Percentiles rank a stretch among this genome's conserved stretches.
Conservation (phyloP, 92 coral and sea anemone species). For the Pocillopora meandrina region DNA sequence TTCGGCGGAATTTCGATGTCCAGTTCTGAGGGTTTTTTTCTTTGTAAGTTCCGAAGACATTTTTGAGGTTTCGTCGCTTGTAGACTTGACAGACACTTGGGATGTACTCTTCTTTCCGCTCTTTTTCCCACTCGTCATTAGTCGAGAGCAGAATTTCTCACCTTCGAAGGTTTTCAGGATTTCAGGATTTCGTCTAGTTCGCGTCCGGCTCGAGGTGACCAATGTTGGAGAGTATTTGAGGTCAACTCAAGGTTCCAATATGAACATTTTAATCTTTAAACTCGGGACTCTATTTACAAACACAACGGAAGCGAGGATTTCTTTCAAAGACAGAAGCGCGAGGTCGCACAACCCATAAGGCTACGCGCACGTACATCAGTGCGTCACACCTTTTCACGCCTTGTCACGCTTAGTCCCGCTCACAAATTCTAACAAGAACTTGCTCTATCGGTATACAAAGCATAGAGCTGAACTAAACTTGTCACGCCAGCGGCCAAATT, state of each 20-base stretch:
- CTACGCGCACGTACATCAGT: too few species aligned
- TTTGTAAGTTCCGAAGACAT: neutral
- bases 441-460: too few species aligned
- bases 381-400: too few species aligned
- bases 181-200: neutral
- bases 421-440: too few species aligned
- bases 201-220: neutral
- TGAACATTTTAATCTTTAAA: too few species aligned
- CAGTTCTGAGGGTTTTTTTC: neutral
- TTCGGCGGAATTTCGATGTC: constrained; percentile 1
- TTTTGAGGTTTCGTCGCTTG: constrained; percentile 2
- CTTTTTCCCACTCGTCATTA: neutral
- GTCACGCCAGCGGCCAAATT: too few species aligned
- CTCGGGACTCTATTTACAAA: too few species aligned
- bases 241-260: neutral
- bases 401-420: too few species aligned
- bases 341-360: too few species aligned
- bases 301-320: too few species aligned
- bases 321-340: too few species aligned
- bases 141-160: neutral
- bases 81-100: neutral
- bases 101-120: neutral
- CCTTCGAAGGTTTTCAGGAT: neutral
- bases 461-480: too few species aligned
- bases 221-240: neutral